Percentiles rank a stretch among this genome's conserved stretches.
phyloP scores from a whole-genome alignment of 2,113 vertebrate genomes.

The Solea solea region DNA sequence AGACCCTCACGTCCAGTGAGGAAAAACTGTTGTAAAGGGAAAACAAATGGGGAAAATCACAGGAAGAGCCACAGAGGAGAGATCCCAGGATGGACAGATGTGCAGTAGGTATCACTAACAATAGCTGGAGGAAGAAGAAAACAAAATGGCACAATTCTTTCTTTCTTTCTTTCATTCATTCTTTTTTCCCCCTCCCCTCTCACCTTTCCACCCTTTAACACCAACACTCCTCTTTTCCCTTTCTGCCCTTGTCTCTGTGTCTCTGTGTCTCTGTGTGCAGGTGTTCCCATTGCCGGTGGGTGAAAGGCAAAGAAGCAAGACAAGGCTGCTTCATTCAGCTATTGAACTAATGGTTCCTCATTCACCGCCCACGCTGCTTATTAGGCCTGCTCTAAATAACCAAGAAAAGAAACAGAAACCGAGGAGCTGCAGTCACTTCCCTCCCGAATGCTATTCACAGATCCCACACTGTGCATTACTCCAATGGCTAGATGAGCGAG shows the following conservation, averaged over 20 bases:
- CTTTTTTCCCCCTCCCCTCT: slow-evolving; percentile 7
- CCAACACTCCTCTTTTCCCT: slow-evolving; percentile 1
- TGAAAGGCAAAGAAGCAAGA: slow-evolving; percentile 55
- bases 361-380: slow-evolving; percentile 73
- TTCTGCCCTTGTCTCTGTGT: not conserved
- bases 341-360: slow-evolving; percentile 74
- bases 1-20: too few relatives aligned
- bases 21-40: too few relatives aligned
- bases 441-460: slow-evolving; percentile 56
- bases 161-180: not conserved
- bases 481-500: slow-evolving; percentile 27
- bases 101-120: too few relatives aligned
- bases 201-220: slow-evolving; percentile 30
- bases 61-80: too few relatives aligned
- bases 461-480: slow-evolving; percentile 47
- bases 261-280: slow-evolving; percentile 51
- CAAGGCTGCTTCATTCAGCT: slow-evolving; percentile 63
- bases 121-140: too few relatives aligned
- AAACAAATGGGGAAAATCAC: too few relatives aligned
- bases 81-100: too few relatives aligned
- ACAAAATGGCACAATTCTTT: not conserved
- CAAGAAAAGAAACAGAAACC: slow-evolving; percentile 53
- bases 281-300: slow-evolving; percentile 61
- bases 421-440: slow-evolving; percentile 44
- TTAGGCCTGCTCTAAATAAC: slow-evolving; percentile 68